phyloP scores from a whole-genome alignment of 2,113 vertebrate species.

The Gulo gulo region DNA sequence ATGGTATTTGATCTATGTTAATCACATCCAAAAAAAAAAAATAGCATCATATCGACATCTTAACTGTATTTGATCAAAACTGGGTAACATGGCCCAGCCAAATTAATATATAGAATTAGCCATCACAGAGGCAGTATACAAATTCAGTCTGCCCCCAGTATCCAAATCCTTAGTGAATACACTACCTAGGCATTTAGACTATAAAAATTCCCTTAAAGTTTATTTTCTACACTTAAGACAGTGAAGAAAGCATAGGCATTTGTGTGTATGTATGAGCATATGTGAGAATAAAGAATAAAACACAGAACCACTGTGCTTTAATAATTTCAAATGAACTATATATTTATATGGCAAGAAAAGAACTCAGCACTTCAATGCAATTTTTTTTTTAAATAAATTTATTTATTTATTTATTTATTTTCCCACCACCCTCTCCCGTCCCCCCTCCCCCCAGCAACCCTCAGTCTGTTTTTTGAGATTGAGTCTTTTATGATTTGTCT shows the following conservation, averaged over 20 bases:
- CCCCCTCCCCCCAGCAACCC: too few relatives aligned
- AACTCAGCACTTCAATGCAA: neutral
- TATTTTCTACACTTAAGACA: neutral
- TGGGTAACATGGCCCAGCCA: neutral
- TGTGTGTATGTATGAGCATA: rapidly evolving
- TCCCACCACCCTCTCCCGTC: too few relatives aligned
- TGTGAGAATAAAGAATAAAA: neutral
- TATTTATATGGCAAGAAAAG: neutral
- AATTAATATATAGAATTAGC: neutral
- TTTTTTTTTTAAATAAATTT: too few relatives aligned
- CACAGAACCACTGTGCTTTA: neutral
- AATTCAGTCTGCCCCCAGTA: neutral
- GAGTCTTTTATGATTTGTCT: too few relatives aligned
- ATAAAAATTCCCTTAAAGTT: neutral
- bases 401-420: too few relatives aligned
- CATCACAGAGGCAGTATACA: neutral
- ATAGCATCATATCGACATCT: neutral
- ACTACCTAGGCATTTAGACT: neutral
- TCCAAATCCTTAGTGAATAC: neutral
- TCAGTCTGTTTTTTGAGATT: too few relatives aligned
- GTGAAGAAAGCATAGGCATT: neutral
- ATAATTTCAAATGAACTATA: neutral
- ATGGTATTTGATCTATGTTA: neutral
- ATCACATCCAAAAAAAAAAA: neutral
- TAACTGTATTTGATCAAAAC: neutral